Evolutionary conservation across 2,888 invertebrate species (phyloP), one percentile per base, ranked within the genome.

Genomic region (Harpagoxenus sublaevis): DNA sequence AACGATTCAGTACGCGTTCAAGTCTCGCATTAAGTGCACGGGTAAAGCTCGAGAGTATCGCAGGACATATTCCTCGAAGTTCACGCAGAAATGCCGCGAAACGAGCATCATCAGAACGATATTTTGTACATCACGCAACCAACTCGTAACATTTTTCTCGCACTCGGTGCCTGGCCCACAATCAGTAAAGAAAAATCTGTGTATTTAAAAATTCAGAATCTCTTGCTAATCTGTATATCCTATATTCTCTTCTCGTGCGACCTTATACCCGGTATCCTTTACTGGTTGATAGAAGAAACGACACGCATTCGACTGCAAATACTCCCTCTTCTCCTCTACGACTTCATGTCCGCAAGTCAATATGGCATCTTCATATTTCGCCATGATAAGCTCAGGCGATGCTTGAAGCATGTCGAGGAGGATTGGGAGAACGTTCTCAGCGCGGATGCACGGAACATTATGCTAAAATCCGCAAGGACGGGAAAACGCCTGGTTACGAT

Each of bases 401-500:
- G 93, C 60, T 51, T 93, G 0, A 68, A 90, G 10, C 87, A 86
- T 4, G 87, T 93, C 39, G 89, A 93, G 53, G 51, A 77, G 1
- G 93, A 93, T 62, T 93, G 93, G 93, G 86, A 70, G 42, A 84
- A 82, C 5, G 77, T 89, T 10, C 60, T 83, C 18, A 70, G 83
- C 6, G 62, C 68, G 12, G 79, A 89, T 10, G 88, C 92, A 74
- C 87, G 91, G 3, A n/a, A 83, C 0, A 89, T 93, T 4, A 94
- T 94, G 93, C 51, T 89, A 5, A 86, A 89, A n/a, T 92, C 92
- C 42, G 94, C 93, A 0, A 90, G 88, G 57, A 78, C 90, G 15
- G 92, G 92, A 0, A 86, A 92, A n/a, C 83, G 81, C 5, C 71
- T 94, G 0, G 86, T 91, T 1, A 45, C 87, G 0, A 73, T 90